Base-by-base conservation (phyloP, 2,113 vertebrate species). In the Ochotona curzoniae region DNA sequence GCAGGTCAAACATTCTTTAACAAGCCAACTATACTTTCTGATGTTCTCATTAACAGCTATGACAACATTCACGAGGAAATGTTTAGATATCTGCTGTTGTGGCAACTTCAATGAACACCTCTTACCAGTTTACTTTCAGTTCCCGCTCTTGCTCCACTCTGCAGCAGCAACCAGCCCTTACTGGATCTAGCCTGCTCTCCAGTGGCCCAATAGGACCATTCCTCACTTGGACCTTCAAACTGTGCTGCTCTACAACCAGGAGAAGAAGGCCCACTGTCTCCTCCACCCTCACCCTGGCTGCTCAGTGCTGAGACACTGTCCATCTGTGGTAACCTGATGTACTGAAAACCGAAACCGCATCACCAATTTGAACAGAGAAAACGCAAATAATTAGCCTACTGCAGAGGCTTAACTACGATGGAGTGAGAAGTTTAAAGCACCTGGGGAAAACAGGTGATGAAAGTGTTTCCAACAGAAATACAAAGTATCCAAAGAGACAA, bases 331-430 rank as follows among this genome's bases (percentile, higher is more conserved):
- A 90, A 61, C 54, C 32, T 32, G 25, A 28, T 80, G 0, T 87
- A 51, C 12, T 89, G n/a, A 25, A 93, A 95, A 86, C 12, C 83
- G 74, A 93, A 95, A 91, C 47, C 17, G 79, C 14, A 63, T 61
- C 60, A 89, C 61, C 75, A 91, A 89, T 83, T 32, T 67, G 23
- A 83, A 85, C 28, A 54, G 8, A 38, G 60, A 93, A 87, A 87
- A 88, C 67, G 14, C 87, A 74, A 85, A 89, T 75, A 70, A 83
- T 30, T 90, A 76, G 51, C 66, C 89, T 84, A 4, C 74, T 85
- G 81, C 44, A 67, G 49, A 87, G 15, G 18, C 60, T 81, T 84
- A 88, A 92, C 71, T 89, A 61, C 54, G 74, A 44, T 64, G 7
- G 25, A 1, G 2, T 26, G 73, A 93, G 26, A 87, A 92, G 7